Percentiles rank a stretch among this genome's conserved stretches.
phyloP scores from a whole-genome alignment of 2,113 vertebrate species.

The Oceanodroma tethys region DNA sequence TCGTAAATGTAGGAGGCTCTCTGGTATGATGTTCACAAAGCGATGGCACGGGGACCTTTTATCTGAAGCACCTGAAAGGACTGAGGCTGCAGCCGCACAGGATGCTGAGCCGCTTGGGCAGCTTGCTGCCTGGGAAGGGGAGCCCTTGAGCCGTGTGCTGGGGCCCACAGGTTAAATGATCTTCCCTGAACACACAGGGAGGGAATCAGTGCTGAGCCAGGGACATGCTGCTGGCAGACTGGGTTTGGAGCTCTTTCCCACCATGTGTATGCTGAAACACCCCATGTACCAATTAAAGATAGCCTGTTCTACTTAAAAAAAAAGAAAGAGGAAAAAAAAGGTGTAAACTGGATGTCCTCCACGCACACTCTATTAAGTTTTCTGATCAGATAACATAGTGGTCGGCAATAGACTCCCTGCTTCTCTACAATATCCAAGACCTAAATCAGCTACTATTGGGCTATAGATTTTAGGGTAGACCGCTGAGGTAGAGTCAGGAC shows the following conservation, averaged over 20 bases:
- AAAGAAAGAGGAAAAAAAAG: not conserved
- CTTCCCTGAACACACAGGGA: fast-evolving
- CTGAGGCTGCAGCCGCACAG: not conserved
- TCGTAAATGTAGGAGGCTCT: not conserved
- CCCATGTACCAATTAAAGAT: not conserved
- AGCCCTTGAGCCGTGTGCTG: fast-evolving
- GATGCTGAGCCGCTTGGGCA: not conserved
- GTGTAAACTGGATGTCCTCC: not conserved
- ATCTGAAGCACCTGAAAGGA: not conserved
- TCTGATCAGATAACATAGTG: not conserved
- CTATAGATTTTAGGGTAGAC: not conserved
- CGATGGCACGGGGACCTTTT: fast-evolving
- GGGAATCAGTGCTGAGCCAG: not conserved
- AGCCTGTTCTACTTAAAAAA: not conserved
- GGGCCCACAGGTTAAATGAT: not conserved
- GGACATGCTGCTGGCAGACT: not conserved
- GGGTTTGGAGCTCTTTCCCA: not conserved
- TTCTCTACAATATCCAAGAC: not conserved
- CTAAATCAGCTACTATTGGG: not conserved
- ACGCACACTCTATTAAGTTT: fast-evolving
- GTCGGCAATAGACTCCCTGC: not conserved
- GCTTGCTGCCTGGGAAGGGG: not conserved
- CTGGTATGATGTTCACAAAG: not conserved
- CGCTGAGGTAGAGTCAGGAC: not conserved
- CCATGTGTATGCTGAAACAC: not conserved